Percentiles rank a stretch among this genome's conserved stretches.
Conservation (phyloP, 2,113 vertebrate genomes). For the Garra rufa region DNA sequence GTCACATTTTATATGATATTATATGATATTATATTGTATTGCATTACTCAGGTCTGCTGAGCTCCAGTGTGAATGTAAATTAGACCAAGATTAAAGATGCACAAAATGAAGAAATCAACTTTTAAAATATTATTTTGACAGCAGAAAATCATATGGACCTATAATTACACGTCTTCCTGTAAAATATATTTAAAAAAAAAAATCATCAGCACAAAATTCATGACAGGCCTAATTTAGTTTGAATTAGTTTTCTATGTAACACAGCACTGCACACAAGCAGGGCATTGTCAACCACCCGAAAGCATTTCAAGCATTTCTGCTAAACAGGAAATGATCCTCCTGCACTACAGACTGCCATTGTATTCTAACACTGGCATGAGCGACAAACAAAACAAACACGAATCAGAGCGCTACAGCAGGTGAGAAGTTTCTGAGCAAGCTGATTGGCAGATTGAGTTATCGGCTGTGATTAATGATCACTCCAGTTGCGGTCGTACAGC, state of each 20-base stretch:
- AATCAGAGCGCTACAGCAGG: slow-evolving; percentile 60
- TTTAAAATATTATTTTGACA: background rate
- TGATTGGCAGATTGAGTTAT: slow-evolving; percentile 58
- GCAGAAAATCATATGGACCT: background rate
- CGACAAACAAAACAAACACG: slow-evolving; percentile 61
- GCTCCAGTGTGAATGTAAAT: too few relatives aligned
- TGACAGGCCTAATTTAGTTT: background rate
- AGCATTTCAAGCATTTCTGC: background rate
- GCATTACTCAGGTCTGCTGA: too few relatives aligned
- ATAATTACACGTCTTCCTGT: background rate
- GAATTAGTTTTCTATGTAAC: background rate
- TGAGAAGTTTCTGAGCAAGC: slow-evolving; percentile 59
- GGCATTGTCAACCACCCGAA: background rate
- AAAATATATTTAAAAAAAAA: background rate
- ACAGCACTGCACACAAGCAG: background rate
- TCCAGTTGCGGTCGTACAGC: slow-evolving; percentile 45
- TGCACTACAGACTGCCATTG: slow-evolving; percentile 32
- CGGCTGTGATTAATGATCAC: slow-evolving; percentile 49
- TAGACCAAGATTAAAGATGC: too few relatives aligned
- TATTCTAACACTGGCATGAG: slow-evolving; percentile 23
- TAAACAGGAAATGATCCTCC: background rate
- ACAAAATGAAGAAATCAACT: too few relatives aligned
- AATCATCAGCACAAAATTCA: background rate
- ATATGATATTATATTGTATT: too few relatives aligned
- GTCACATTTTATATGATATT: too few relatives aligned